These are phyloP conservation scores for Pterocles gutturalis DNA, from an alignment of 2,113 vertebrate species.

Conservation along the genomic window DNA sequence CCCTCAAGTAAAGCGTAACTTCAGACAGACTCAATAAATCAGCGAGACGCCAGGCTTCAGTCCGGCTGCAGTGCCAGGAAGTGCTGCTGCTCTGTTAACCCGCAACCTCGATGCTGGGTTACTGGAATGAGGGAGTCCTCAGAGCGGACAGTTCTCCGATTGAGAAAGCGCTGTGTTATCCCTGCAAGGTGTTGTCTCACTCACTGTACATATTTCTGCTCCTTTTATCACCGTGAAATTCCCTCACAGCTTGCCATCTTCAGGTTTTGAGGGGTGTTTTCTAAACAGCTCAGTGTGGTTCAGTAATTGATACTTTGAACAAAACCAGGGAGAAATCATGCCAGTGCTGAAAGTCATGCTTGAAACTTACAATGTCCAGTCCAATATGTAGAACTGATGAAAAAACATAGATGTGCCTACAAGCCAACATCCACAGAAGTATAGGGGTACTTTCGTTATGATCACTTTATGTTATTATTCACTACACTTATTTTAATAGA, in stretches of 20 bases:
- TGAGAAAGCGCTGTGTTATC: neutral
- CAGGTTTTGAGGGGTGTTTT: neutral
- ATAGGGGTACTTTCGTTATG: neutral
- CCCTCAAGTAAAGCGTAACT: neutral
- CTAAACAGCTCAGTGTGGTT: neutral
- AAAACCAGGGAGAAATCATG: neutral
- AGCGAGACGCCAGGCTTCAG: neutral
- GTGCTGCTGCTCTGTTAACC: neutral
- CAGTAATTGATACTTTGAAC: neutral
- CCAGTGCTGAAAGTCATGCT: neutral
- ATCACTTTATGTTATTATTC: neutral
- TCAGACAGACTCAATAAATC: neutral
- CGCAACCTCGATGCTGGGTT: neutral
- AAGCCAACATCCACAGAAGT: neutral
- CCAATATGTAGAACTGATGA: neutral
- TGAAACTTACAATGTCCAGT: neutral
- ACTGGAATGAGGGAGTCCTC: neutral
- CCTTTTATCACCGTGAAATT: neutral
- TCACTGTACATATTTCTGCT: neutral
- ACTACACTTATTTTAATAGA: neutral
- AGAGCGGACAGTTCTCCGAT: fast-evolving
- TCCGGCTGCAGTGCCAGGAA: neutral
- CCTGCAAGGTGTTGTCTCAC: neutral
- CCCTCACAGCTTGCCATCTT: neutral
- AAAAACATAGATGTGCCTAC: neutral